Conservation (phyloP, 2,113 vertebrate genomes). For the Apus apus region DNA sequence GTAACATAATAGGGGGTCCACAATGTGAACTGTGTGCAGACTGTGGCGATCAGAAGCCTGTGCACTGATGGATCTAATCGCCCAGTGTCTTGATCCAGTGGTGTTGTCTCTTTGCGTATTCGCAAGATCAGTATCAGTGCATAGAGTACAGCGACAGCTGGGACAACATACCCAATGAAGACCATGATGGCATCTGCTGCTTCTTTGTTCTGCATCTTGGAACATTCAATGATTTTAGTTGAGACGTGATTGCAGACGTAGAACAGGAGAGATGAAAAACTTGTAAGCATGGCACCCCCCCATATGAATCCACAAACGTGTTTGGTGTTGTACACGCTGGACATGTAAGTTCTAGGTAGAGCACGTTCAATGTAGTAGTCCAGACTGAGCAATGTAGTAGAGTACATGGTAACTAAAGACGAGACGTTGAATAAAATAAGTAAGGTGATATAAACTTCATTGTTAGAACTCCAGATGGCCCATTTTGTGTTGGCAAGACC, state of each 20-base stretch:
- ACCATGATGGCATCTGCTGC: conserved; percentile 93
- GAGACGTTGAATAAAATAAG: conserved; percentile 96
- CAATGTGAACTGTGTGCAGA: conserved; percentile 90
- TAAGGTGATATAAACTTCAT: conserved; percentile 90
- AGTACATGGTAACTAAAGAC: conserved; percentile 93
- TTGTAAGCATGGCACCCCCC: conserved; percentile 95
- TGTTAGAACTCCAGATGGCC: conserved; percentile 88
- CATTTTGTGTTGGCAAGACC: conserved; percentile 87
- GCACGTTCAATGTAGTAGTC: conserved; percentile 97
- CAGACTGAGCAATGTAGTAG: conserved; percentile 91
- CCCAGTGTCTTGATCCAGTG: conserved; percentile 89
- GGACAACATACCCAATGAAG: conserved; percentile 93
- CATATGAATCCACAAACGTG: conserved; percentile 97
- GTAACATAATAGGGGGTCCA: conserved; percentile 94
- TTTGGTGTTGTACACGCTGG: conserved; percentile 95
- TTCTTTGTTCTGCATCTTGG: conserved; percentile 94
- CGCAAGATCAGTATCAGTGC: conserved; percentile 88
- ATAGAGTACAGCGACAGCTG: conserved; percentile 86
- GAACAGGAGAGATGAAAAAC: conserved; percentile 95
- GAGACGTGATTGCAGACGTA: conserved; percentile 95
- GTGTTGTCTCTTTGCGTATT: conserved; percentile 88
- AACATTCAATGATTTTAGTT: conserved; percentile 90
- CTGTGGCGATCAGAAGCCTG: conserved; percentile 88
- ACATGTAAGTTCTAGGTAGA: conserved; percentile 95
- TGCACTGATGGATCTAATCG: conserved; percentile 90